Evolutionary conservation across 1,140 invertebrate genomes (phyloP).

Genomic region (Leptestheria dahalacensis): DNA sequence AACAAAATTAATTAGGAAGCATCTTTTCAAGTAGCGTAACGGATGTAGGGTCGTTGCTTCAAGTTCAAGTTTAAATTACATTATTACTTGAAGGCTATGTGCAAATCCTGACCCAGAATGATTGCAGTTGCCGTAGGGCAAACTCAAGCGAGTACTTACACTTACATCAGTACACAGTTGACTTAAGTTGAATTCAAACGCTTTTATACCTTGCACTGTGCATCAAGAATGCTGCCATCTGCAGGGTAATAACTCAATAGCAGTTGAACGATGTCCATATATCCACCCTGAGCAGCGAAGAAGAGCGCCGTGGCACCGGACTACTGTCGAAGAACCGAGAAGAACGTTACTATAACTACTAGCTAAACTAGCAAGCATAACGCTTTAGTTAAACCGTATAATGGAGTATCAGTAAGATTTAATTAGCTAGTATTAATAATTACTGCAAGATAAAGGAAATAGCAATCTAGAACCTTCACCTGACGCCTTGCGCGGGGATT

Average conservation of each 20-base stretch:
- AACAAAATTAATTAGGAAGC: too few species aligned
- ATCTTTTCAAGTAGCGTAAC: too few species aligned
- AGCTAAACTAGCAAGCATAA: constrained; percentile 3
- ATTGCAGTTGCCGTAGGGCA: too few species aligned
- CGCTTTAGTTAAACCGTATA: background rate
- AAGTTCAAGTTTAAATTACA: too few species aligned
- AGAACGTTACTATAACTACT: background rate
- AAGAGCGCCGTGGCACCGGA: constrained; percentile 72
- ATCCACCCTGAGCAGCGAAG: constrained; percentile 80
- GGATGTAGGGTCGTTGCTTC: too few species aligned
- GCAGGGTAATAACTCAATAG: constrained; percentile 44
- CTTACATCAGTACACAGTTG: too few species aligned
- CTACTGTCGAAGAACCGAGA: background rate
- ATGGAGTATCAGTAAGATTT: too few species aligned
- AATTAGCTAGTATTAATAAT: too few species aligned
- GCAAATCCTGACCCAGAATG: too few species aligned
- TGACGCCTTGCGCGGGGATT: constrained; percentile 62
- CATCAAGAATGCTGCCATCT: constrained; percentile 57
- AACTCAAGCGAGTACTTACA: too few species aligned
- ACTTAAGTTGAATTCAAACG: background rate
- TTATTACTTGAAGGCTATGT: too few species aligned
- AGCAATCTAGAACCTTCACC: constrained; percentile 35
- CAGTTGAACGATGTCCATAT: constrained; percentile 58
- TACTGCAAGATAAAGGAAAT: background rate
- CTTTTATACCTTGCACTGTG: constrained; percentile 56